phyloP scores from a whole-genome alignment of 2,888 invertebrate genomes.

The Caenorhabditis panamensis region DNA sequence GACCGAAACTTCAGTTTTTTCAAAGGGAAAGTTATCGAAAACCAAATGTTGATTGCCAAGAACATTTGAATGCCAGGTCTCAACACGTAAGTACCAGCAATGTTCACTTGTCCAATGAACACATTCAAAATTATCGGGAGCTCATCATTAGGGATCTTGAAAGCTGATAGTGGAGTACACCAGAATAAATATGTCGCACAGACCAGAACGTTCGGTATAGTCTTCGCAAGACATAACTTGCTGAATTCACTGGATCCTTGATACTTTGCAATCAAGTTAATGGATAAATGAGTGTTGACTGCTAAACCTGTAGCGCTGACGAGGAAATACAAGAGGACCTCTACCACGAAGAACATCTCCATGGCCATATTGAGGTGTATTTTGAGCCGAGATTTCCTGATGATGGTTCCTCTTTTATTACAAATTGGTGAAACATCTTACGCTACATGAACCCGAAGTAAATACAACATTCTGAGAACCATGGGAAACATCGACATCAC shows the following conservation, averaged over 20 bases:
- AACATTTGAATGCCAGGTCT: background rate
- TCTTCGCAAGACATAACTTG: background rate
- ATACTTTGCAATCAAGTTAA: background rate
- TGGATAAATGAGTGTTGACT: background rate
- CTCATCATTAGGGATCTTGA: background rate
- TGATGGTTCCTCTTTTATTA: no score
- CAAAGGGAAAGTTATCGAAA: background rate
- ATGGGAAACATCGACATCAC: no score
- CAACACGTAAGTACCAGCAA: background rate
- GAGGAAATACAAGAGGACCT: background rate
- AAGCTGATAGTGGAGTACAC: background rate
- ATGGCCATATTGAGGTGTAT: no score
- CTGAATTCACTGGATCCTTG: background rate
- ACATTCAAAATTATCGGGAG: background rate
- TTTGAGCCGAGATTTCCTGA: no score
- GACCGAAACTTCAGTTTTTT: background rate
- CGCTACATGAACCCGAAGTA: no score
- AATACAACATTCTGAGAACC: no score
- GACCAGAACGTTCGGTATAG: background rate
- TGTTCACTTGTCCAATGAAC: background rate
- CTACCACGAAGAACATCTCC: background rate
- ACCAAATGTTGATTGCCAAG: background rate
- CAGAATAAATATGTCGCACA: background rate
- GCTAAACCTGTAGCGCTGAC: background rate
- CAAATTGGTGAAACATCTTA: no score